Evolutionary conservation across 2,113 vertebrate genomes (phyloP).

Genomic region (Sylvia atricapilla): DNA sequence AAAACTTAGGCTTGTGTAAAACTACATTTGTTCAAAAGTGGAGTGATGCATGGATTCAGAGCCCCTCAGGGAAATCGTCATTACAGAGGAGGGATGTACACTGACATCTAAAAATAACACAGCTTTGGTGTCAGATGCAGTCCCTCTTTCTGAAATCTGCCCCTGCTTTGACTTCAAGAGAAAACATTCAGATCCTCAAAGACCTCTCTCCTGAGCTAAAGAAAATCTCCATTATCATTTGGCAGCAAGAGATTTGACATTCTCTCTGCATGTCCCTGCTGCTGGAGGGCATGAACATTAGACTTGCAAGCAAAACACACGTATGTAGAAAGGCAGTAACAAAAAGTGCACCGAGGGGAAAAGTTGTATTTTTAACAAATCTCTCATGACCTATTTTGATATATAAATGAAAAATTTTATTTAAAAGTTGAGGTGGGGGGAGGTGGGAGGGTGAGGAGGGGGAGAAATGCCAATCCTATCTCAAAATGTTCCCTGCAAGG

Average conservation of each 20-base stretch:
- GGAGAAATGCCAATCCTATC: neutral
- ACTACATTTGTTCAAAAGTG: neutral
- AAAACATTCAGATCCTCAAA: conserved; percentile 9
- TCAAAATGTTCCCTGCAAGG: conserved; percentile 31
- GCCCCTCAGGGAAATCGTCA: neutral
- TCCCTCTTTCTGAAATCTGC: neutral
- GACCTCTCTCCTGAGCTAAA: neutral
- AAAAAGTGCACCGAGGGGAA: neutral
- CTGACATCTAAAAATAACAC: conserved; percentile 2
- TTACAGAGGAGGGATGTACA: neutral
- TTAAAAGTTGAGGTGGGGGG: neutral
- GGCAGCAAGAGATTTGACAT: conserved; percentile 18
- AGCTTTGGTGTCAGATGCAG: neutral
- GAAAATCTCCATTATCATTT: conserved; percentile 14
- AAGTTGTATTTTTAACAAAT: neutral
- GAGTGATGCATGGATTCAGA: neutral
- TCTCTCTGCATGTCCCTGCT: neutral
- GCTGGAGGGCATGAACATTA: neutral
- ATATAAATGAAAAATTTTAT: neutral
- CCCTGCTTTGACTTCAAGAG: neutral
- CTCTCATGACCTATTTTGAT: neutral
- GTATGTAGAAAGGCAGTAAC: neutral
- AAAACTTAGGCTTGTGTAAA: neutral
- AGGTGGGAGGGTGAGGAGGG: rapidly evolving
- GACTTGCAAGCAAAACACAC: neutral